phyloP scores from a whole-genome alignment of 2,888 invertebrate species.

The Danaus chrysippus region DNA sequence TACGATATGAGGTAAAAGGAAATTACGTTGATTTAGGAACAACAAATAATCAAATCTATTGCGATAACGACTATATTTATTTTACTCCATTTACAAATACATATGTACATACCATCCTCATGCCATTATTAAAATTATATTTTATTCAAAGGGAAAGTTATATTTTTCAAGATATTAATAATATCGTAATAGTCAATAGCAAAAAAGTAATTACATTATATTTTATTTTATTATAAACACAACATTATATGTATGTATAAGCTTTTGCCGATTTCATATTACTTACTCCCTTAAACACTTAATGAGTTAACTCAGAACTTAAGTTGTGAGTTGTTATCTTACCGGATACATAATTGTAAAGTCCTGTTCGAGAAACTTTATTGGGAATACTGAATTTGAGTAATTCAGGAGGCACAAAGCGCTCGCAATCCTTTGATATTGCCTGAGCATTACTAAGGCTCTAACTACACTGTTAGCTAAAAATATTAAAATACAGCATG shows the following conservation, averaged over 20 bases:
- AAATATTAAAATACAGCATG: slow-evolving; percentile 1
- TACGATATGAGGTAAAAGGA: slow-evolving; percentile 64
- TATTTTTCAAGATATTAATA: too few species aligned
- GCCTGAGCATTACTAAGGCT: slow-evolving; percentile 38
- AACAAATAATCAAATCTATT: slow-evolving; percentile 26
- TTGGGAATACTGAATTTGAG: slow-evolving; percentile 40
- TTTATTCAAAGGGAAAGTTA: too few species aligned
- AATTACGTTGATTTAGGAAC: slow-evolving; percentile 48
- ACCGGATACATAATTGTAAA: slow-evolving; percentile 28
- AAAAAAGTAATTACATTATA: too few species aligned
- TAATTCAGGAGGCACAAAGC: slow-evolving; percentile 45
- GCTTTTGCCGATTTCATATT: too few species aligned
- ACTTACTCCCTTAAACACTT: not conserved
- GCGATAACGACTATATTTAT: slow-evolving; percentile 29
- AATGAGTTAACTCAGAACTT: slow-evolving; percentile 12
- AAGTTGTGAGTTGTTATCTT: slow-evolving; percentile 22
- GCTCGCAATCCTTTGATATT: slow-evolving; percentile 52
- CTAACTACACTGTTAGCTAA: slow-evolving; percentile 9
- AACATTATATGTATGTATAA: too few species aligned
- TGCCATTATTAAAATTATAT: too few species aligned
- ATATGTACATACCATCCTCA: too few species aligned
- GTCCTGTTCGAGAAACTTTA: slow-evolving; percentile 39
- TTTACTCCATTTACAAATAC: too few species aligned
- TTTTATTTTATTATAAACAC: too few species aligned
- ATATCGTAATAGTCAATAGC: too few species aligned